phyloP scores from a whole-genome alignment of 2,888 invertebrate genomes.

The Limenitis camilla region DNA sequence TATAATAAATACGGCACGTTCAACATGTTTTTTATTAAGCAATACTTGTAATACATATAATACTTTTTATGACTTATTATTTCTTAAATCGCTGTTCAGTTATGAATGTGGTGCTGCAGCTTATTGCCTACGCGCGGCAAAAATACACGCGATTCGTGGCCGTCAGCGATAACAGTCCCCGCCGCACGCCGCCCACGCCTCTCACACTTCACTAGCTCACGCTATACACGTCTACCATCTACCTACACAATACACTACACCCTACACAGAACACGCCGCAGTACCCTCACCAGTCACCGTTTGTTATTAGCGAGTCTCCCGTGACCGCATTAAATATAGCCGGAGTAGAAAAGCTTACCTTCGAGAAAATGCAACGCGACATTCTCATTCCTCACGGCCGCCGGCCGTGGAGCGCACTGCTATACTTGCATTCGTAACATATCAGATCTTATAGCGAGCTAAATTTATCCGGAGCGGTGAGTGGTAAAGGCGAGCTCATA shows the following conservation, averaged over 20 bases:
- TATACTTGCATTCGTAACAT: slow-evolving; percentile 30
- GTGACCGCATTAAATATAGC: slow-evolving; percentile 28
- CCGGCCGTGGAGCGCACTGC: slow-evolving; percentile 6
- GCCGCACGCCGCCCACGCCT: slow-evolving; percentile 30
- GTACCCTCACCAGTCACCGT: slow-evolving; percentile 11
- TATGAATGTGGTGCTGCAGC: slow-evolving; percentile 5
- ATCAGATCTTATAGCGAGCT: slow-evolving; percentile 59
- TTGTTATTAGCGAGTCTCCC: slow-evolving; percentile 29
- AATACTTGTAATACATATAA: no score
- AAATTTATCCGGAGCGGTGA: slow-evolving; percentile 59
- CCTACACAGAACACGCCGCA: no score
- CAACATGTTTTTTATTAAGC: no score
- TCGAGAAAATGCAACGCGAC: slow-evolving; percentile 26
- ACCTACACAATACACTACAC: background rate
- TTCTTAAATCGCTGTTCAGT: slow-evolving; percentile 7
- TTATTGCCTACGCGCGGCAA: slow-evolving; percentile 34
- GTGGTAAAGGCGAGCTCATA: slow-evolving; percentile 62
- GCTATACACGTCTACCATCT: slow-evolving; percentile 18
- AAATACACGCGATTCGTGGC: slow-evolving; percentile 45
- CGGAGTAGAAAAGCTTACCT: slow-evolving; percentile 22
- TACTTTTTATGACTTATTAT: no score
- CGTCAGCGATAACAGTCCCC: slow-evolving; percentile 35
- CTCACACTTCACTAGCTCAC: slow-evolving; percentile 24
- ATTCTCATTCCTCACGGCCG: slow-evolving; percentile 20
- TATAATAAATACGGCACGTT: no score